Conservation (phyloP, 2,113 vertebrate genomes). For the Hippolais icterina region DNA sequence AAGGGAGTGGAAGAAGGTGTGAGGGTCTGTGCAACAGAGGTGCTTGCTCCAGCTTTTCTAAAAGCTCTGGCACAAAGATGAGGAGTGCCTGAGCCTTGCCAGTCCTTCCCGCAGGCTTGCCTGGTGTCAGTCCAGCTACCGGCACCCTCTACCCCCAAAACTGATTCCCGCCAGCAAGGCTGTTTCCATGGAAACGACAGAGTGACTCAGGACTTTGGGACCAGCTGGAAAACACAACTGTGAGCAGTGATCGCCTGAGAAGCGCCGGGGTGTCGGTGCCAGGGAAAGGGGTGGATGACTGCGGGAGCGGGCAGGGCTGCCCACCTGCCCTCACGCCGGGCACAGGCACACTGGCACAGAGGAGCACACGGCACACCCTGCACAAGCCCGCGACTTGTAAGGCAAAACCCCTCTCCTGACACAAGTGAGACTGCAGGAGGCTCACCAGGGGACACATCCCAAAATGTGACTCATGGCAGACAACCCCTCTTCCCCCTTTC, state of each 20-base stretch:
- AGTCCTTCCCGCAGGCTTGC: neutral
- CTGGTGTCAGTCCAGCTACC: constrained; percentile 20
- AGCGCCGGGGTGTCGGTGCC: neutral
- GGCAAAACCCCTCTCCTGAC: neutral
- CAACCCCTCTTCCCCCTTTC: neutral
- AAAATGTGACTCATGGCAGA: neutral
- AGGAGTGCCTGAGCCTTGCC: fast-evolving
- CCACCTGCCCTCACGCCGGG: fast-evolving
- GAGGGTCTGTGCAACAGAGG: neutral
- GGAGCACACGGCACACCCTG: fast-evolving
- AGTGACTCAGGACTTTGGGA: constrained; percentile 83
- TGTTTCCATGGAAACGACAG: constrained; percentile 82
- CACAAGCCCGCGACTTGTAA: fast-evolving
- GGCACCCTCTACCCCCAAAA: constrained; percentile 57
- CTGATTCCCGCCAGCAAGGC: constrained; percentile 69
- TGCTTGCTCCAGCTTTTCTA: neutral
- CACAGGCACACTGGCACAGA: neutral
- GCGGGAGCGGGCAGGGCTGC: neutral
- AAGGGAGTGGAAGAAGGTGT: neutral
- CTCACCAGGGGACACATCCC: neutral
- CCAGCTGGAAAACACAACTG: constrained; percentile 75
- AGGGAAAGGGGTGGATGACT: neutral
- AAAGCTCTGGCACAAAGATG: neutral
- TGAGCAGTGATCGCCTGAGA: constrained; percentile 55
- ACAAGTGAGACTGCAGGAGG: neutral